Evolutionary conservation across 1,140 invertebrate species (phyloP), one percentile per base, ranked within the genome.

Genomic region (Galendromus occidentalis): DNA sequence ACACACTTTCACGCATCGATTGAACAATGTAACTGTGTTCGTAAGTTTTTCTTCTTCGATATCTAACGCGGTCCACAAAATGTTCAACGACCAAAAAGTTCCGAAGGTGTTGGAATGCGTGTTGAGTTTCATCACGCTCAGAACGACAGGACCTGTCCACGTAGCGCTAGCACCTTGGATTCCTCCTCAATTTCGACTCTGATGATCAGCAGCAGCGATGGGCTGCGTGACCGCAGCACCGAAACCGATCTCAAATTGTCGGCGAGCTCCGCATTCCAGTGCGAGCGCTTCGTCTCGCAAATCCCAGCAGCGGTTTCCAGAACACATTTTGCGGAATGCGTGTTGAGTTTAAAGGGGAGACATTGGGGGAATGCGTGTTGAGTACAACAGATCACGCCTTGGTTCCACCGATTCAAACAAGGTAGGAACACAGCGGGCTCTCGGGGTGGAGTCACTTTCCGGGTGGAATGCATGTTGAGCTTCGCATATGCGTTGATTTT

Each of bases 241-340:
- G 33, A 9, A 39, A 6, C 33, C 4, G 33, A 39, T 9, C 9
- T 39, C 33, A 9, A 6, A 9, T 39, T 39, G 33, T 39, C 9
- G 4, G 33, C 9, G 33, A 39, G 4, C 33, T 39, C 9, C 33
- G 33, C 33, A 9, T 6, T 39, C 33, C 33, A 9, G 9, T 39
- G 33, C 33, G 4, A 6, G 33, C 33, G 33, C 33, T 39, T 39
- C 33, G 33, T 39, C 33, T 39, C 33, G 33, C 33, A 39, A 6
- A 9, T 39, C 33, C 33, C 33, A 39, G 33, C 33, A 39, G 33
- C 33, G 33, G 33, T 39, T 39, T 39, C 9, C 51, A 59, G 51
- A 59, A 59, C 33, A 59, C 51, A 59, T 59, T 59, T 59, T 59
- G 51, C 51, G 51, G 51, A 59, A 59, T 59, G 51, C 51, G 51